phyloP scores from a whole-genome alignment of 2,888 invertebrate genomes.

The Byasa hedistus region DNA sequence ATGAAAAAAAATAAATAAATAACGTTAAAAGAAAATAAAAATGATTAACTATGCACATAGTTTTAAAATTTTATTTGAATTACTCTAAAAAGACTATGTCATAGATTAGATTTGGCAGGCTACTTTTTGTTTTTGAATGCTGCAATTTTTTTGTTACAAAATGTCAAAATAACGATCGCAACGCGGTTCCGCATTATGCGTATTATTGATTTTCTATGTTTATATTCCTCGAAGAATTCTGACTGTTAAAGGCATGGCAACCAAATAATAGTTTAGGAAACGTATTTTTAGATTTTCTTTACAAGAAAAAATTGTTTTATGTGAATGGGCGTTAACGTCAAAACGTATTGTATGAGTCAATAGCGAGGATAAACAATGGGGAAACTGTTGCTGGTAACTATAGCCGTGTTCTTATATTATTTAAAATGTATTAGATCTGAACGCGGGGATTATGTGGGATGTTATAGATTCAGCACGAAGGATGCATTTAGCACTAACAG shows the following conservation, averaged over 20 bases:
- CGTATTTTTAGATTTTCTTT: not conserved
- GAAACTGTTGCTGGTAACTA: slow-evolving; percentile 40
- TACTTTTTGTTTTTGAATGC: no score
- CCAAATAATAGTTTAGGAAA: not conserved
- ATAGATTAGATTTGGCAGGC: no score
- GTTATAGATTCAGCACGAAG: slow-evolving; percentile 58
- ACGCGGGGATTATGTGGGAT: slow-evolving; percentile 70
- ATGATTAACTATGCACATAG: no score
- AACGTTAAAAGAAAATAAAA: no score
- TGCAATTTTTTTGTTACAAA: not conserved
- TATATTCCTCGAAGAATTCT: not conserved
- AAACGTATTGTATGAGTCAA: slow-evolving; percentile 43
- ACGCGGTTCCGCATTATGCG: slow-evolving; percentile 23
- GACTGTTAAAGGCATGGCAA: slow-evolving; percentile 5
- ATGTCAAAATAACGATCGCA: slow-evolving; percentile 22
- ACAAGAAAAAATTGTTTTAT: slow-evolving; percentile 5
- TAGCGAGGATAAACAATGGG: slow-evolving; percentile 58
- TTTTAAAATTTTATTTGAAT: no score
- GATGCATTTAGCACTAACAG: slow-evolving; percentile 66
- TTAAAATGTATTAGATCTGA: slow-evolving; percentile 44
- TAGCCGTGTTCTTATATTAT: slow-evolving; percentile 36
- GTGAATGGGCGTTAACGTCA: slow-evolving; percentile 32
- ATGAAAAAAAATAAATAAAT: no score
- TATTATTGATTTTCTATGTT: slow-evolving; percentile 25
- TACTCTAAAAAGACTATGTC: no score